Evolutionary conservation across 2,888 invertebrate species (phyloP).

Genomic region (Xylocampa areola): DNA sequence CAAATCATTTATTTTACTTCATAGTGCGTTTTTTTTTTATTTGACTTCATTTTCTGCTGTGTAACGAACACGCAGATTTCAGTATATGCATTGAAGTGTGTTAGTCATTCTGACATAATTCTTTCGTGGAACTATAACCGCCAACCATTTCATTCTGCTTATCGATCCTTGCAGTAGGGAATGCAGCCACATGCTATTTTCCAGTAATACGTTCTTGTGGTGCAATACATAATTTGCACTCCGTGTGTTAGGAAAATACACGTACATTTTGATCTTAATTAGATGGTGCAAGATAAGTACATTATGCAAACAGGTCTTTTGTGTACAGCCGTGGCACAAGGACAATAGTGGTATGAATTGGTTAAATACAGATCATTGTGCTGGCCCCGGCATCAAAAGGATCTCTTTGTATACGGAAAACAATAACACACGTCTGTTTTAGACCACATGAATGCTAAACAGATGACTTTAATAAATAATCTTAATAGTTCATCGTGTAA

Average conservation of each 20-base stretch:
- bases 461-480: conserved; percentile 59
- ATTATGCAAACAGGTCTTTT: conserved; percentile 84
- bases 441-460: conserved; percentile 63
- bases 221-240: conserved; percentile 55
- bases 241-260: conserved; percentile 53
- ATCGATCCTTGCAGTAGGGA: conserved; percentile 51
- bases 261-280: conserved; percentile 64
- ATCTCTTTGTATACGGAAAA: conserved; percentile 82
- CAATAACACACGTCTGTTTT: conserved; percentile 78
- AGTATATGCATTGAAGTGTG: background rate
- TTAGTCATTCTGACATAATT: conserved; percentile 37
- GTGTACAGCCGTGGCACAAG: conserved; percentile 69
- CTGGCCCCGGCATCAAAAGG: conserved; percentile 78
- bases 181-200: conserved; percentile 57
- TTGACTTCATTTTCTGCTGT: background rate
- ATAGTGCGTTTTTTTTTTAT: background rate
- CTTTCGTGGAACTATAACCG: conserved; percentile 39
- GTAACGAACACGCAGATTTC: background rate
- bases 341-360: conserved; percentile 81
- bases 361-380: conserved; percentile 81
- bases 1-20: background rate
- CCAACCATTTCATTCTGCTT: conserved; percentile 44
- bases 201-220: conserved; percentile 53
- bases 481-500: conserved; percentile 56
- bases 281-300: conserved; percentile 73